Conservation (phyloP, 1,140 invertebrate species). For the Homarus americanus region DNA sequence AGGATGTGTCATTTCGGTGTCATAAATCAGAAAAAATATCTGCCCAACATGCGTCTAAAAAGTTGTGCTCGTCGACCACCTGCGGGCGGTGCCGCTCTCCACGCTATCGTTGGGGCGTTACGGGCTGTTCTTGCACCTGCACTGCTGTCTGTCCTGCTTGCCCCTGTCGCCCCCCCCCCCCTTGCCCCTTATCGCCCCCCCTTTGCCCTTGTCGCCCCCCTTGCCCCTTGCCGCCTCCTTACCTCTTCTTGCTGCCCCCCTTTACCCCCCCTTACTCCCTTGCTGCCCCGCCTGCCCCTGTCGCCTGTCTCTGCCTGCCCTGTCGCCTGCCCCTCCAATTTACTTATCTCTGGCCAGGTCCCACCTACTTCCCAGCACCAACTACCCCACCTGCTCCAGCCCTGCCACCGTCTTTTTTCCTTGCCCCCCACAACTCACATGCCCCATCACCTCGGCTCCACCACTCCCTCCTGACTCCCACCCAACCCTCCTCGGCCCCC, state of each 20-base stretch:
- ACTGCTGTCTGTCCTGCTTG: no score
- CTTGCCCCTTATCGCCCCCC: no score
- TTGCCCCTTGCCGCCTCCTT: background rate
- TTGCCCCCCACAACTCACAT: background rate
- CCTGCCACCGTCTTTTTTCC: background rate
- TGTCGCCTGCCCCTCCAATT: background rate
- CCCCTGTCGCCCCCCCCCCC: no score
- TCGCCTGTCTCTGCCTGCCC: background rate
- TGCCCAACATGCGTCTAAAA: background rate
- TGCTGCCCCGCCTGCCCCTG: background rate
- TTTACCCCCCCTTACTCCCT: background rate
- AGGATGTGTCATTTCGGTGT: slow-evolving; percentile 29
- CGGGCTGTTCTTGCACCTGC: no score
- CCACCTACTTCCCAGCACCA: background rate
- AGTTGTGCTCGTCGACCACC: slow-evolving; percentile 14
- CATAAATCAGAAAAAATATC: slow-evolving; percentile 21
- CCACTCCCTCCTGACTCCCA: background rate
- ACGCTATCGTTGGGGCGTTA: no score
- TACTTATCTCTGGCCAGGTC: no score
- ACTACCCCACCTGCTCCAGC: background rate
- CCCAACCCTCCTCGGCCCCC: background rate
- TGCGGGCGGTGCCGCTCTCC: background rate
- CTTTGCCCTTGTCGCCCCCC: background rate
- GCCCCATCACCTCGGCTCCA: background rate
- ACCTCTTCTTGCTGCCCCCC: no score